Conservation (phyloP, 2,797 vertebrate genomes). For the Alcedo quadribrachys region DNA sequence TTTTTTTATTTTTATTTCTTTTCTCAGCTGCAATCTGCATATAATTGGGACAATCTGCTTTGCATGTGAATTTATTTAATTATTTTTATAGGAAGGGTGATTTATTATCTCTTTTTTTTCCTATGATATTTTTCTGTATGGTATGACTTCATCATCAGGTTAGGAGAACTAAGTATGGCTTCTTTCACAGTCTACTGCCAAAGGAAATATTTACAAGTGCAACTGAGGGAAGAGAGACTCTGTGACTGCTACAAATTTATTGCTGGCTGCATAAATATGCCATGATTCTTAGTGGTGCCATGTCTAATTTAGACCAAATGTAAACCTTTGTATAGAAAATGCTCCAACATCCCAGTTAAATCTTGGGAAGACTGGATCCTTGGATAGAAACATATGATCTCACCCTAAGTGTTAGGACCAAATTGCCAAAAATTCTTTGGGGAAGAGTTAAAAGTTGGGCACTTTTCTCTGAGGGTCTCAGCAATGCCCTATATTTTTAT, state of each 20-base stretch:
- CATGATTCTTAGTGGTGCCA: conserved; percentile 20
- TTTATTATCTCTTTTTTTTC: not conserved
- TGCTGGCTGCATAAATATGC: conserved; percentile 16
- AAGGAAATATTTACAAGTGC: conserved; percentile 54
- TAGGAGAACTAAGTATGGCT: not conserved
- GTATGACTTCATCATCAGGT: conserved; percentile 3
- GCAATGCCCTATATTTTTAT: not conserved
- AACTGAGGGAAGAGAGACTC: not conserved
- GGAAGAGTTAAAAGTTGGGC: not conserved
- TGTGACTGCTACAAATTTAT: conserved; percentile 28
- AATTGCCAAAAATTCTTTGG: not conserved
- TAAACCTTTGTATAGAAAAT: conserved; percentile 24
- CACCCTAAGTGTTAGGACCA: not conserved
- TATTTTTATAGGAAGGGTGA: not conserved
- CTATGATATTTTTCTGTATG: not conserved
- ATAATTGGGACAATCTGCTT: not conserved
- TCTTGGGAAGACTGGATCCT: not conserved
- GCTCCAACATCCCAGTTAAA: not conserved
- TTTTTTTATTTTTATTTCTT: not conserved
- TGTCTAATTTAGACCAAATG: conserved; percentile 39
- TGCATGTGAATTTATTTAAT: not conserved
- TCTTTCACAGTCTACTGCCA: conserved; percentile 27
- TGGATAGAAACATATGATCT: conserved; percentile 4
- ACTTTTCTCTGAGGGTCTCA: not conserved
- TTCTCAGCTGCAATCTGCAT: not conserved